A percentile compares a stretch with the other conserved stretches of the same genome.
These are phyloP conservation scores for Sinocyclocheilus grahami DNA, from an alignment of 2,113 vertebrate genomes.

Conservation along the genomic window DNA sequence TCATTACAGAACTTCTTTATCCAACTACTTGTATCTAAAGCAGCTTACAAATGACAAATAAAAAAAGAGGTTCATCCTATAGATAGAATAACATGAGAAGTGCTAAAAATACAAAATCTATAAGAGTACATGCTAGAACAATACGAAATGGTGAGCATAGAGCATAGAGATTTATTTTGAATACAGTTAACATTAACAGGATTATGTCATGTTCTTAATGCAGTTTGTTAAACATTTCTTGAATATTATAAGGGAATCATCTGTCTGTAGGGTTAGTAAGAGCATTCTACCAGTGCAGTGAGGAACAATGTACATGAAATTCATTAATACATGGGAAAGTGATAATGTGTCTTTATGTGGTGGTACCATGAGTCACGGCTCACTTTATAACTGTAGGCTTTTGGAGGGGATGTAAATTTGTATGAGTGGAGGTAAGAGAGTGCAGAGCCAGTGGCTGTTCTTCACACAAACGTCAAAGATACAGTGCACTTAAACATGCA, in stretches of 20 bases:
- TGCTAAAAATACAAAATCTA: too few species aligned
- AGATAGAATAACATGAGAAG: too few species aligned
- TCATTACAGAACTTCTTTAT: background rate
- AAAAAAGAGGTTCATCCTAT: too few species aligned
- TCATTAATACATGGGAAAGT: background rate
- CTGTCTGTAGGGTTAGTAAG: background rate
- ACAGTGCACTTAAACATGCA: background rate
- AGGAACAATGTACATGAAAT: background rate
- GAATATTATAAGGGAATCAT: background rate
- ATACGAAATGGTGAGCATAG: background rate
- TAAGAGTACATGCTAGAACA: background rate
- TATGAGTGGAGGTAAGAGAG: background rate
- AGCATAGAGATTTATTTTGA: background rate
- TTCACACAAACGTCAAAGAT: background rate
- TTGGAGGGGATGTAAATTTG: background rate
- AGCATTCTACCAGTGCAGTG: background rate
- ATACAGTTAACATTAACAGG: background rate
- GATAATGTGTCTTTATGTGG: background rate
- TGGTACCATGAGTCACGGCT: background rate
- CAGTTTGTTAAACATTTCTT: too few species aligned
- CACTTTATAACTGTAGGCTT: background rate
- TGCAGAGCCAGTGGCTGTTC: background rate
- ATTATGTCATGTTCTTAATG: too few species aligned
- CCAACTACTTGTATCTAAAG: too few species aligned
- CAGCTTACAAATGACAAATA: background rate